phyloP scores from a whole-genome alignment of 2,888 invertebrate species.

The Spisula solida region DNA sequence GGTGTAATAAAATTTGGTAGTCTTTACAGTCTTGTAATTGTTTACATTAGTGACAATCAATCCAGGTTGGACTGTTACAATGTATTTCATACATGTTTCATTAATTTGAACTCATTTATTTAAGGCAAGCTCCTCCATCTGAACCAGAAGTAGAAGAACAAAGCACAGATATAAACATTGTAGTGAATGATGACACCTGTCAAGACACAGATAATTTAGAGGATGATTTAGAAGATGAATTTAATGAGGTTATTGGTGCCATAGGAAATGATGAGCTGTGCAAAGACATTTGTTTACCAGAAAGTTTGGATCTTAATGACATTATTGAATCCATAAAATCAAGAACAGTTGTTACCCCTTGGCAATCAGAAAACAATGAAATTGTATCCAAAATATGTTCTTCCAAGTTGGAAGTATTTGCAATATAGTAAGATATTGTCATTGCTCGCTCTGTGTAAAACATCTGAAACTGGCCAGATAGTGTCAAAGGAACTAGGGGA shows the following conservation, averaged over 20 bases:
- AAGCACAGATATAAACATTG: not conserved
- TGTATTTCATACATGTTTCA: no score
- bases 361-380: conserved; percentile 23
- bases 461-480: not conserved
- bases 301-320: conserved; percentile 26
- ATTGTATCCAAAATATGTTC: conserved; percentile 29
- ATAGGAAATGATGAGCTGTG: conserved; percentile 24
- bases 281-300: conserved; percentile 37
- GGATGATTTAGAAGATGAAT: conserved; percentile 56
- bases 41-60: no score
- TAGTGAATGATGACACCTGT: not conserved
- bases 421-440: conserved; percentile 27
- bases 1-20: no score
- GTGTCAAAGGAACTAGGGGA: conserved; percentile 23
- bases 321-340: conserved; percentile 32
- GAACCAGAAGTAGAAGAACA: no score
- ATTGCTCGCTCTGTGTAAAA: conserved; percentile 7
- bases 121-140: no score
- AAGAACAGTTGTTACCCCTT: conserved; percentile 15
- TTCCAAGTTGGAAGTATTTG: not conserved
- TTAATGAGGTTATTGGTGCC: conserved; percentile 42
- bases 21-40: no score
- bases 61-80: no score
- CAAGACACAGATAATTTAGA: not conserved
- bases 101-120: no score